Conservation (phyloP, 2,113 vertebrate species). For the Anser brachyrhynchus region DNA sequence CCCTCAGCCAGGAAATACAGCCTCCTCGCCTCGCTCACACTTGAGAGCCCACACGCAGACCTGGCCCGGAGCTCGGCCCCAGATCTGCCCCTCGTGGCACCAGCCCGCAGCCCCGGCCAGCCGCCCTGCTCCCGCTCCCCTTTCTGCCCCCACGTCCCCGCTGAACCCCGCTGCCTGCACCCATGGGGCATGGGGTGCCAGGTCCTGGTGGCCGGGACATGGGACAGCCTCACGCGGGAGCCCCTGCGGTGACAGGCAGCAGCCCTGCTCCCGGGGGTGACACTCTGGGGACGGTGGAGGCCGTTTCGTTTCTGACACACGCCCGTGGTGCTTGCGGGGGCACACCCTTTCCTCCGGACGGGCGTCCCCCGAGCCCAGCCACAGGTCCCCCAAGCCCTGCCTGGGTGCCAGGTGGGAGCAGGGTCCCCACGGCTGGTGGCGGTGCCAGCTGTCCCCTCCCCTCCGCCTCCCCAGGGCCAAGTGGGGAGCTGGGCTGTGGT, state of each 20-base stretch:
- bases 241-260: background rate
- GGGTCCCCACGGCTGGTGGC: background rate
- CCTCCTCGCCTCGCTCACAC: fast-evolving
- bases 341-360: background rate
- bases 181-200: background rate
- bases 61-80: background rate
- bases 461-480: background rate
- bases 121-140: background rate
- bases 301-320: background rate
- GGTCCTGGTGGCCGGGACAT: too few relatives aligned
- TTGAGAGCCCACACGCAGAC: background rate
- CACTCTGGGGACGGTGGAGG: background rate
- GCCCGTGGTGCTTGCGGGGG: background rate
- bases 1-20: background rate
- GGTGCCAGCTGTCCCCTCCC: fast-evolving
- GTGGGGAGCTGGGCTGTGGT: background rate
- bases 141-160: fast-evolving
- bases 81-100: background rate
- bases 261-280: background rate
- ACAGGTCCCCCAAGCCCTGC: background rate
- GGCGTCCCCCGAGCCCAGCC: background rate
- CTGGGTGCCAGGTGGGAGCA: fast-evolving
- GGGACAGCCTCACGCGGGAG: background rate
- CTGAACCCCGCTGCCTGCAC: background rate
- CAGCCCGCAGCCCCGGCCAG: background rate